Percentiles rank a stretch among this genome's conserved stretches.
Evolutionary conservation across 2,113 vertebrate genomes (phyloP).

Genomic region (Gadus chalcogrammus): DNA sequence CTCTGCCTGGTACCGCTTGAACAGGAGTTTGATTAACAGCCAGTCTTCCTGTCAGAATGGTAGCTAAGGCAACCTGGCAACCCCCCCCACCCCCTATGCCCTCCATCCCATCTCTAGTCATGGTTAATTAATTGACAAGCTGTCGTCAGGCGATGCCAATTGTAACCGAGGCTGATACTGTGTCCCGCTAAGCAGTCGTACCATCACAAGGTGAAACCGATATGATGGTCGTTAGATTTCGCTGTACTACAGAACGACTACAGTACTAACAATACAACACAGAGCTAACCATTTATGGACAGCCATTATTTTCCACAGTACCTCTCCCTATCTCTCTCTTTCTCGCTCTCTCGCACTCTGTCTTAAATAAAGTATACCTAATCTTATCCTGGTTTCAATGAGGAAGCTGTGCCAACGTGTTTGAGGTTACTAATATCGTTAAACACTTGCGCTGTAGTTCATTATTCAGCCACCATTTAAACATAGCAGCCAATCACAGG

Average conservation of each 20-base stretch:
- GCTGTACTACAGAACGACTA: no score
- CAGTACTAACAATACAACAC: no score
- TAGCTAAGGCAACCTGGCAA: conserved; percentile 27
- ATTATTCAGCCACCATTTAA: no score
- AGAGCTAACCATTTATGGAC: no score
- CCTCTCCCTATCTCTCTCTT: neutral
- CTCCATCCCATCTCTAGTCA: conserved; percentile 21
- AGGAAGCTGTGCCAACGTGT: no score
- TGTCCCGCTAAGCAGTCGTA: neutral
- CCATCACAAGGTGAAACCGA: neutral
- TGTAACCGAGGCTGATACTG: conserved; percentile 25
- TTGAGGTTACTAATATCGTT: no score
- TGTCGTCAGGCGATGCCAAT: conserved; percentile 29
- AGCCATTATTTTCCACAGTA: neutral
- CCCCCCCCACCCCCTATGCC: neutral
- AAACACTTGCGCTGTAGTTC: no score
- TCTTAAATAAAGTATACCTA: no score
- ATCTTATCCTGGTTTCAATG: no score
- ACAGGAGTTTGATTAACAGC: conserved; percentile 41
- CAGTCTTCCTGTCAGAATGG: conserved; percentile 17
- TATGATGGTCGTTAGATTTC: neutral
- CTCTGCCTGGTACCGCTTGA: no score
- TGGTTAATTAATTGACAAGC: conserved; percentile 51
- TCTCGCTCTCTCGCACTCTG: no score
- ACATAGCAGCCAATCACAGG: no score